A percentile compares a stretch with the other conserved stretches of the same genome.
Evolutionary conservation across 1,140 invertebrate species (phyloP).

Genomic region (Magallana angulata): DNA sequence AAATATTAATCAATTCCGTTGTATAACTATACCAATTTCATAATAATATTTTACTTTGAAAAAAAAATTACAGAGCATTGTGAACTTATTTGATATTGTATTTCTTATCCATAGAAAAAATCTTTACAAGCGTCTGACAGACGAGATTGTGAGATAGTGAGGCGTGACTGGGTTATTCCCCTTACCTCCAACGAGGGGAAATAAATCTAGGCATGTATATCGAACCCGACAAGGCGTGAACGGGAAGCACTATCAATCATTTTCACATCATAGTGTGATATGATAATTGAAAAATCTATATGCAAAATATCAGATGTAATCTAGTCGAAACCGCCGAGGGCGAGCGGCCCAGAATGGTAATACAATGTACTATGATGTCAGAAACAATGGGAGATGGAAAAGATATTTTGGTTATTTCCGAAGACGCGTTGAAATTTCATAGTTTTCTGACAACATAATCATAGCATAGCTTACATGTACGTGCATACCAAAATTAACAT

Average conservation of each 20-base stretch:
- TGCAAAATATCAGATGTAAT: conserved; percentile 30
- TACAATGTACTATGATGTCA: not conserved
- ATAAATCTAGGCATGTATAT: conserved; percentile 31
- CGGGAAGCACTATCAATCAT: conserved; percentile 8
- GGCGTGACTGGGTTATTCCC: conserved; percentile 8
- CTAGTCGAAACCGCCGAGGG: conserved; percentile 7
- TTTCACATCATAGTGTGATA: conserved; percentile 31
- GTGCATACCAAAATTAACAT: too few relatives aligned
- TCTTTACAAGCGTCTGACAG: not conserved
- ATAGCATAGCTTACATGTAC: too few relatives aligned
- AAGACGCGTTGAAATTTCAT: too few relatives aligned
- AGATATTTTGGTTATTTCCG: too few relatives aligned
- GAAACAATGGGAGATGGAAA: too few relatives aligned
- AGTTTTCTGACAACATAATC: too few relatives aligned
- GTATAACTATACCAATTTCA: too few relatives aligned
- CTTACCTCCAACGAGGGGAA: conserved; percentile 24
- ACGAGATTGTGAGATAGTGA: not conserved
- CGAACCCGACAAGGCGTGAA: conserved; percentile 20
- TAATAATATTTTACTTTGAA: too few relatives aligned
- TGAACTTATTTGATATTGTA: not conserved
- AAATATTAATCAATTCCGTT: too few relatives aligned
- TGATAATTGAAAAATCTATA: conserved; percentile 38
- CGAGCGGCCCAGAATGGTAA: not conserved
- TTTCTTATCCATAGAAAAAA: not conserved
- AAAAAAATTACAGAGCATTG: too few relatives aligned